phyloP scores from a whole-genome alignment of 35 echinoderm and acorn worm genomes.

The Nesometra sesokonis region DNA sequence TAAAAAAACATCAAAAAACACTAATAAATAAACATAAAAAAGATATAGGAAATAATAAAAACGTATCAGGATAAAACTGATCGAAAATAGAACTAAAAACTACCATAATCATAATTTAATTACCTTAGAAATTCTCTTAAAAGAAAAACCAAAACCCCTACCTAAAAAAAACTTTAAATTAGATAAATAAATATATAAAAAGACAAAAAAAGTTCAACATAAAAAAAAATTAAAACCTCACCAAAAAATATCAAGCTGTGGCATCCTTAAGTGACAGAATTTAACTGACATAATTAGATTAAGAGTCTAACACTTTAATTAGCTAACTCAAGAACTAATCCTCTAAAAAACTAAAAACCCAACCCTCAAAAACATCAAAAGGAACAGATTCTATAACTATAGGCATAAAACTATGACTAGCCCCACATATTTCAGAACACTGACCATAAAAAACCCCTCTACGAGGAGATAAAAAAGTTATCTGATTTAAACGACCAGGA shows the following conservation, averaged over 20 bases:
- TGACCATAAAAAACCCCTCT: slow-evolving; percentile 70
- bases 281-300: slow-evolving; percentile 24
- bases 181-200: too few species aligned
- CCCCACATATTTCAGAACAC: slow-evolving; percentile 71
- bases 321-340: slow-evolving; percentile 33
- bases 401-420: slow-evolving; percentile 78
- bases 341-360: slow-evolving; percentile 25
- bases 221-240: slow-evolving; percentile 36
- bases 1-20: too few species aligned
- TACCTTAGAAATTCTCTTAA: too few species aligned
- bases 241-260: slow-evolving; percentile 36
- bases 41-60: too few species aligned
- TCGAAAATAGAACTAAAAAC: too few species aligned
- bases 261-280: slow-evolving; percentile 22
- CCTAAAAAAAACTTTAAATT: too few species aligned
- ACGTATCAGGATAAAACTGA: too few species aligned
- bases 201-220: slow-evolving; percentile 12
- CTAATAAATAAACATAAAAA: too few species aligned
- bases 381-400: slow-evolving; percentile 60
- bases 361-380: slow-evolving; percentile 34
- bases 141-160: too few species aligned
- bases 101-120: too few species aligned
- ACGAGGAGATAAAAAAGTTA: slow-evolving; percentile 26
- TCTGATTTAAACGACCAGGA: slow-evolving; percentile 50
- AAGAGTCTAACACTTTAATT: slow-evolving; percentile 68